These are phyloP conservation scores for Neuroterus valhalla DNA, from an alignment of 1,140 invertebrate species.

Conservation along the genomic window DNA sequence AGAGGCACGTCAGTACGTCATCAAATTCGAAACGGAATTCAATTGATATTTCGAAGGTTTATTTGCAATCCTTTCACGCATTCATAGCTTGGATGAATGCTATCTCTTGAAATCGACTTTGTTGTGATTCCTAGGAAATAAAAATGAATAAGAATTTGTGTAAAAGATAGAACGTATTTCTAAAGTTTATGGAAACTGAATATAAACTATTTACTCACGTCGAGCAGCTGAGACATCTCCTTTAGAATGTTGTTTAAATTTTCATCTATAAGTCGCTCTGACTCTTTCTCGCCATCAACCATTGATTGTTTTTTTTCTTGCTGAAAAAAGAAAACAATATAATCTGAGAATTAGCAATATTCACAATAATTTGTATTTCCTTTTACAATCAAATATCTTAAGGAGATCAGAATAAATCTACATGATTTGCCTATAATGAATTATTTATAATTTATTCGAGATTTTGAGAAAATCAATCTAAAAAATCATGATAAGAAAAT, in stretches of 20 bases:
- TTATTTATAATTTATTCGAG: too few species aligned
- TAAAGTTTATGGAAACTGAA: background rate
- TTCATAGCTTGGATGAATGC: slow-evolving; percentile 13
- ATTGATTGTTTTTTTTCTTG: slow-evolving; percentile 5
- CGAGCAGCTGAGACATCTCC: slow-evolving; percentile 4
- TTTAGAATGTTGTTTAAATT: slow-evolving; percentile 17
- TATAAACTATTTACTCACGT: background rate
- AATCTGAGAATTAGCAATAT: background rate
- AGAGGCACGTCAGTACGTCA: background rate
- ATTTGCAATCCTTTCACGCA: background rate
- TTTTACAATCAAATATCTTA: too few species aligned
- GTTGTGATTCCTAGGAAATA: slow-evolving; percentile 2
- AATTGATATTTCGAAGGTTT: background rate
- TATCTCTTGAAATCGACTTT: slow-evolving; percentile 7
- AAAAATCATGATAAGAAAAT: too few species aligned
- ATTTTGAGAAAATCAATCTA: too few species aligned
- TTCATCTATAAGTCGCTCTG: background rate
- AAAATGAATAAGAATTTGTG: background rate
- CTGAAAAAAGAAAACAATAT: background rate
- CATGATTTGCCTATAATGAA: too few species aligned
- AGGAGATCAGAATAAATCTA: too few species aligned
- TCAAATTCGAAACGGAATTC: background rate
- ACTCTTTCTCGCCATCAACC: background rate
- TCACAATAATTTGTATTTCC: background rate
- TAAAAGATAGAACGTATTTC: too few species aligned